phyloP scores from a whole-genome alignment of 2,797 vertebrate species.

The Cuniculus paca region DNA sequence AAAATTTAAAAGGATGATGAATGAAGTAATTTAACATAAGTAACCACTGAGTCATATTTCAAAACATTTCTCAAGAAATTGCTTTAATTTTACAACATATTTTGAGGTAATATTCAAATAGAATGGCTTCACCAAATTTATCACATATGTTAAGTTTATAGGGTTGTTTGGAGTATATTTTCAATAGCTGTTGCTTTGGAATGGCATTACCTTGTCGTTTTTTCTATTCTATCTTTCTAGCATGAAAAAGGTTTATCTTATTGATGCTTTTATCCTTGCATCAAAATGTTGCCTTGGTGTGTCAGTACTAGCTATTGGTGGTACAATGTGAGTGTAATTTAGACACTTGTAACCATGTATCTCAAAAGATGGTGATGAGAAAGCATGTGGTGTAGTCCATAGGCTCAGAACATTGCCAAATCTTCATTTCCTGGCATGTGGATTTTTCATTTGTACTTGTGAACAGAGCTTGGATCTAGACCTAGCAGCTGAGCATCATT shows the following conservation, averaged over 20 bases:
- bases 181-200: constrained; percentile 66
- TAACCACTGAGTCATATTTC: constrained; percentile 71
- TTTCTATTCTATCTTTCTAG: constrained; percentile 77
- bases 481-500: constrained; percentile 55
- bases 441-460: constrained; percentile 71
- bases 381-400: constrained; percentile 71
- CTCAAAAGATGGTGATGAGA: constrained; percentile 73
- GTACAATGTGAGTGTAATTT: constrained; percentile 67
- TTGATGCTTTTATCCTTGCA: constrained; percentile 49
- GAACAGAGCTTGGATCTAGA: constrained; percentile 64
- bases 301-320: constrained; percentile 61
- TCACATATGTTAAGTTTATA: constrained; percentile 78
- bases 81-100: constrained; percentile 56
- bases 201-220: constrained; percentile 71
- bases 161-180: constrained; percentile 63
- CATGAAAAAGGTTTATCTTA: constrained; percentile 69
- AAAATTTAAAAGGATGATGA: constrained; percentile 64
- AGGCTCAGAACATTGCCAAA: constrained; percentile 67
- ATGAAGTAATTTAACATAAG: constrained; percentile 59
- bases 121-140: constrained; percentile 71
- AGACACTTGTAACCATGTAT: constrained; percentile 67
- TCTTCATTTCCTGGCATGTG: constrained; percentile 68
- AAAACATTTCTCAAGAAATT: constrained; percentile 70
- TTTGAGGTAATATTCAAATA: constrained; percentile 62
- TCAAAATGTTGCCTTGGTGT: constrained; percentile 67